phyloP scores from a whole-genome alignment of 1,140 invertebrate species.

The Procambarus virginalis region DNA sequence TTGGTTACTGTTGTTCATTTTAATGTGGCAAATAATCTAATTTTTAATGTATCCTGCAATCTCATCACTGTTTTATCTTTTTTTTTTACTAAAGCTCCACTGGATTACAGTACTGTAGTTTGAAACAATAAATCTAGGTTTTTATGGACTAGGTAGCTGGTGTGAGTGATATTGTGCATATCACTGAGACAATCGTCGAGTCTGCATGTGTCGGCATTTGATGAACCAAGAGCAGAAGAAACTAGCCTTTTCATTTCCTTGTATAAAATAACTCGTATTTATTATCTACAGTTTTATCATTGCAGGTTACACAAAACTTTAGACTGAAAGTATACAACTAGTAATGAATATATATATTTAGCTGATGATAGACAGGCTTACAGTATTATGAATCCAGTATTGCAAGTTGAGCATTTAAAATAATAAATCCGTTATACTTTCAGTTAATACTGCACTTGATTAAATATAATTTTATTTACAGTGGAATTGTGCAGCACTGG shows the following conservation, averaged over 20 bases:
- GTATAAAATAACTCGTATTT: no score
- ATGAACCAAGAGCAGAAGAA: no score
- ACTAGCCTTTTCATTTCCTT: no score
- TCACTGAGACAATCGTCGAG: background rate
- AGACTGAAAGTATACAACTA: no score
- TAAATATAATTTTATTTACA: background rate
- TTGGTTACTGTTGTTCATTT: background rate
- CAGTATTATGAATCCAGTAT: background rate
- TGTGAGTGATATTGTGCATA: background rate
- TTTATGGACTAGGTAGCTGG: background rate
- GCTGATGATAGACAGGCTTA: background rate
- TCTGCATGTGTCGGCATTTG: no score
- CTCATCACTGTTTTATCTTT: background rate
- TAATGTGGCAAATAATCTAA: background rate
- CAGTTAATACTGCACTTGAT: background rate
- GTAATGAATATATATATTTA: no score
- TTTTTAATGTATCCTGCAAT: background rate
- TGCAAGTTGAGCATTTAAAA: background rate
- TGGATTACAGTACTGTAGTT: background rate
- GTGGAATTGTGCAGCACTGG: conserved; percentile 1
- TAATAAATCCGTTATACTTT: background rate
- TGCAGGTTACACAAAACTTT: no score
- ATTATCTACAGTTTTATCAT: no score
- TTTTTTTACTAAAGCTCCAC: background rate
- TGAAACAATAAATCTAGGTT: background rate